Percentiles rank a stretch among this genome's conserved stretches.
These are phyloP conservation scores for Nibea albiflora DNA, from an alignment of 2,113 vertebrate species.

Conservation along the genomic window DNA sequence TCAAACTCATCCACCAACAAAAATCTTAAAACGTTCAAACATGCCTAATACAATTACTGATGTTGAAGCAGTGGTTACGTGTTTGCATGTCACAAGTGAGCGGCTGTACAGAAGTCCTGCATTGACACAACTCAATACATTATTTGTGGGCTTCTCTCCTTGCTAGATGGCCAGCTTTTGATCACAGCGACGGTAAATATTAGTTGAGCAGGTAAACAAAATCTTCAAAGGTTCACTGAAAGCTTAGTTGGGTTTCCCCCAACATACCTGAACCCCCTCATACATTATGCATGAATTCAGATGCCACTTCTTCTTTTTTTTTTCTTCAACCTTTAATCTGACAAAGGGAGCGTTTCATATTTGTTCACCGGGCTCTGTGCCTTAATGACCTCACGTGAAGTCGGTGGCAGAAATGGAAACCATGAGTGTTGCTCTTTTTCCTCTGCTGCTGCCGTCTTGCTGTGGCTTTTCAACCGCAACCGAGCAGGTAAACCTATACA, in stretches of 20 bases:
- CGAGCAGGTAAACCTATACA: constrained; percentile 79
- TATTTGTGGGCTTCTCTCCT: constrained; percentile 61
- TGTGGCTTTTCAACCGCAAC: constrained; percentile 59
- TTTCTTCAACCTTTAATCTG: constrained; percentile 34
- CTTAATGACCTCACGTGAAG: constrained; percentile 67
- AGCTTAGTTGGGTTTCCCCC: constrained; percentile 74
- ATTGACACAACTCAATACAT: constrained; percentile 63
- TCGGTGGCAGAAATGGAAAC: constrained; percentile 60
- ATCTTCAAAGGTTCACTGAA: constrained; percentile 76
- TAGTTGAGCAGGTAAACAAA: constrained; percentile 75
- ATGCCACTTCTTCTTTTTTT: constrained; percentile 55
- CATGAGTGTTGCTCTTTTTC: constrained; percentile 39
- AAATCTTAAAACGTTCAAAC: neutral
- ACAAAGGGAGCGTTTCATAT: constrained; percentile 78
- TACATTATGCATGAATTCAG: constrained; percentile 77
- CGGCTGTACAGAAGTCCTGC: constrained; percentile 27
- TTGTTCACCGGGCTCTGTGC: constrained; percentile 39
- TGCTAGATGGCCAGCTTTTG: constrained; percentile 64
- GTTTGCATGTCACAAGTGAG: constrained; percentile 40
- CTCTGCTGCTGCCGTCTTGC: constrained; percentile 35
- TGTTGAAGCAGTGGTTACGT: constrained; percentile 11
- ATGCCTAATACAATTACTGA: constrained; percentile 42
- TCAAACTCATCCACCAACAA: constrained; percentile 3
- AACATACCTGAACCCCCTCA: constrained; percentile 67
- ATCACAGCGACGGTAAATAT: constrained; percentile 77